Percentiles rank a stretch among this genome's conserved stretches.
These are phyloP conservation scores for Quiscalus mexicanus DNA, from an alignment of 2,113 vertebrate genomes.

Conservation along the genomic window DNA sequence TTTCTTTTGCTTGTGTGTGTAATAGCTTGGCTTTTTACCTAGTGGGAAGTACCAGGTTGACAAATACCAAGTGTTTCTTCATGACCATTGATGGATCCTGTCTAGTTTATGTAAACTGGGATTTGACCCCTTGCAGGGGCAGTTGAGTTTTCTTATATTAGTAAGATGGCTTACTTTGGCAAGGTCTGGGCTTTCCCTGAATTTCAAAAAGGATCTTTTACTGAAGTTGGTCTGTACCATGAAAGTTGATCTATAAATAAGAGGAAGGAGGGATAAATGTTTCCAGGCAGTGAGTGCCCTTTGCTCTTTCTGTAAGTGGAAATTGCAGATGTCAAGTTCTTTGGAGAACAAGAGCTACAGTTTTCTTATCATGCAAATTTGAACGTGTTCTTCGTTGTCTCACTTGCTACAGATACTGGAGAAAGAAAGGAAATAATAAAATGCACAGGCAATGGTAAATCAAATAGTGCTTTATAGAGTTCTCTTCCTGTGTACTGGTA, in stretches of 20 bases:
- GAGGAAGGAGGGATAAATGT: neutral
- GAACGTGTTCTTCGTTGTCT: neutral
- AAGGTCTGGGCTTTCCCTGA: neutral
- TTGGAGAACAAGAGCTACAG: neutral
- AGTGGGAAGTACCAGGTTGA: neutral
- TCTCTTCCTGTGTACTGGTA: neutral
- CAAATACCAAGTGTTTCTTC: neutral
- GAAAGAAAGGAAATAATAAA: neutral
- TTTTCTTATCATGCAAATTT: neutral
- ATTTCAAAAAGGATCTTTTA: neutral
- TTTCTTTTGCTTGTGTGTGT: neutral
- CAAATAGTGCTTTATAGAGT: neutral
- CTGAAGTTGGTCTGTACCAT: neutral
- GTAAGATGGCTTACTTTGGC: neutral
- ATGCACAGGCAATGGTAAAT: neutral
- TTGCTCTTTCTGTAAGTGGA: neutral
- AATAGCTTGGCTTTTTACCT: neutral
- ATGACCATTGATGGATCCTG: neutral
- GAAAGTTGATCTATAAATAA: neutral
- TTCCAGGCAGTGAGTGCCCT: neutral
- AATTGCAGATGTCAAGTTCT: neutral
- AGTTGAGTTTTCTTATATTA: neutral
- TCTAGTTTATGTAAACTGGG: neutral
- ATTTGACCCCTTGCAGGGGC: neutral
- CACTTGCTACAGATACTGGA: neutral